These are phyloP conservation scores for Hydrophis major DNA, from an alignment of 2,797 vertebrate genomes.

Conservation along the genomic window DNA sequence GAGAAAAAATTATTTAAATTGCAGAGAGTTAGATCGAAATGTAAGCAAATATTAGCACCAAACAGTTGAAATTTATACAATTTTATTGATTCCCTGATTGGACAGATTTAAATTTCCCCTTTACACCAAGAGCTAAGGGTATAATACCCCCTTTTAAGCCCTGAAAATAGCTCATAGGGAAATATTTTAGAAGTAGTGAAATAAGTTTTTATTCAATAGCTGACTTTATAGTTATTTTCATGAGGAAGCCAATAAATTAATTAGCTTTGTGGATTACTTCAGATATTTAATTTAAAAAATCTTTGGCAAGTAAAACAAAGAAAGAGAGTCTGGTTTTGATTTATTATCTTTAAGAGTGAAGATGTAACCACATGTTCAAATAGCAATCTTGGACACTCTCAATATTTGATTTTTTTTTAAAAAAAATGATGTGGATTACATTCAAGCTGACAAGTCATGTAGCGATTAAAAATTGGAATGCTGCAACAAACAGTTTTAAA, in stretches of 20 bases:
- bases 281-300: background rate
- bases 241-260: background rate
- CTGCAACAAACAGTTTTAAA: conserved; percentile 92
- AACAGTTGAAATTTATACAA: background rate
- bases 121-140: background rate
- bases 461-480: conserved; percentile 97
- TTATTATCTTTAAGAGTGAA: conserved; percentile 41
- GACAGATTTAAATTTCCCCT: background rate
- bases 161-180: background rate
- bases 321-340: background rate
- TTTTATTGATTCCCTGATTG: background rate
- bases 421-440: conserved; percentile 82
- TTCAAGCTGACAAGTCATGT: conserved; percentile 95
- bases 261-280: background rate
- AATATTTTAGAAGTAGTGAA: background rate
- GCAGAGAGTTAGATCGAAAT: background rate
- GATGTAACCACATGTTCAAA: conserved; percentile 20
- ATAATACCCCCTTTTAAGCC: background rate
- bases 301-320: background rate
- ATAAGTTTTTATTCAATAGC: conserved; percentile 6
- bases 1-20: background rate
- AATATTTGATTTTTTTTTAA: conserved; percentile 74
- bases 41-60: background rate
- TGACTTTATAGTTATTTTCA: background rate
- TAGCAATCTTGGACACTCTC: conserved; percentile 50